phyloP scores from a whole-genome alignment of 2,113 vertebrate species.

The Callipepla squamata region DNA sequence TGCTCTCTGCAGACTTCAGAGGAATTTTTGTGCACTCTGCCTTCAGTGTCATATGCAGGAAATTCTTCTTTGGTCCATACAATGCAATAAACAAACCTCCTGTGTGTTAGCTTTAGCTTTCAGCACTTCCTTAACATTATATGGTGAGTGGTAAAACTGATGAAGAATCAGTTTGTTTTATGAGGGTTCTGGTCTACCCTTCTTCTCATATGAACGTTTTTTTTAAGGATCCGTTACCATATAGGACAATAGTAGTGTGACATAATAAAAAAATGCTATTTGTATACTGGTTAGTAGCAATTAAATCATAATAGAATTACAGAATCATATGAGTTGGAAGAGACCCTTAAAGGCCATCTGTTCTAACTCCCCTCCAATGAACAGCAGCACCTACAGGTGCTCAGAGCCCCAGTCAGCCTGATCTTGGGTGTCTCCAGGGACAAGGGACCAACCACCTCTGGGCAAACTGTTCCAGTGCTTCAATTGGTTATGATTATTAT shows the following conservation, averaged over 20 bases:
- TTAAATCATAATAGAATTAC: neutral
- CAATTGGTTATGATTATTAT: neutral
- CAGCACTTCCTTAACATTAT: neutral
- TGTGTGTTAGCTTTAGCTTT: constrained; percentile 38
- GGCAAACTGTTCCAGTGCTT: too few species aligned
- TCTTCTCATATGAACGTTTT: neutral
- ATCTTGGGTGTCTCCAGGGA: too few species aligned
- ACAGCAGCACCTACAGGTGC: too few species aligned
- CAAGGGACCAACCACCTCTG: too few species aligned
- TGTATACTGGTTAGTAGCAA: neutral
- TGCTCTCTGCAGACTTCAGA: constrained; percentile 11
- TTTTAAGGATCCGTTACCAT: neutral
- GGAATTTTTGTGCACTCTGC: constrained; percentile 54
- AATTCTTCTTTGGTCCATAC: constrained; percentile 37
- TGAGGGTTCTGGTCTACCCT: neutral
- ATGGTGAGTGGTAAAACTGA: neutral
- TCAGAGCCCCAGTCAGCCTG: too few species aligned
- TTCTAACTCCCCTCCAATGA: too few species aligned
- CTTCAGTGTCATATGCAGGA: constrained; percentile 29
- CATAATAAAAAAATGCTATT: constrained; percentile 2
- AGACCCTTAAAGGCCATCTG: too few species aligned
- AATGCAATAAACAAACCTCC: constrained; percentile 43
- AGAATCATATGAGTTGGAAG: too few species aligned
- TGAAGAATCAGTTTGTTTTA: constrained; percentile 24
- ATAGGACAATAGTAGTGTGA: neutral